A percentile compares a stretch with the other conserved stretches of the same genome.
phyloP scores from a whole-genome alignment of 2,113 vertebrate genomes.

The Nyctereutes procyonoides region DNA sequence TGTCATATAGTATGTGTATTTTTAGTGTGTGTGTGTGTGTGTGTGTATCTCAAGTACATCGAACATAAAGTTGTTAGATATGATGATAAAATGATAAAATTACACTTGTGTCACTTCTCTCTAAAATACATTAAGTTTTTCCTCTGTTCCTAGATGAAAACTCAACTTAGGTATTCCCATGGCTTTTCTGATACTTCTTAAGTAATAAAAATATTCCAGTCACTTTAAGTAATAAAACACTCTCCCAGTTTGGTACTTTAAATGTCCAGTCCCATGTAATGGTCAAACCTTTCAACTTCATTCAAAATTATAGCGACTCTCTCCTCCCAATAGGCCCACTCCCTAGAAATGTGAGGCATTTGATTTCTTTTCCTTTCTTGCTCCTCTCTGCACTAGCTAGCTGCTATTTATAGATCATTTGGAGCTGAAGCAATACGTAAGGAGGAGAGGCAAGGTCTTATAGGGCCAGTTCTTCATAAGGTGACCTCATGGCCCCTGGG shows the following conservation, averaged over 20 bases:
- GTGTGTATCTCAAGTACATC: not conserved
- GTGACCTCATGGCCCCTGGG: not conserved
- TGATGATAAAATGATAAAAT: not conserved
- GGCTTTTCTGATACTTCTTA: not conserved
- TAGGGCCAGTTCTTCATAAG: not conserved
- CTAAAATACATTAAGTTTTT: constrained; percentile 25
- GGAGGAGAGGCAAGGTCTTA: not conserved
- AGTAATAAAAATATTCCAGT: not conserved
- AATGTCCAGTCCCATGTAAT: not conserved
- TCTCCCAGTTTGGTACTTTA: not conserved
- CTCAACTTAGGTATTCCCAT: not conserved
- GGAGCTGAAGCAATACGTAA: not conserved
- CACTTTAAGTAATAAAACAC: not conserved
- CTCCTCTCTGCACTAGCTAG: not conserved
- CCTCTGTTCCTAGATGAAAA: not conserved
- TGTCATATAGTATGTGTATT: not conserved
- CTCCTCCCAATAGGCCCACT: not conserved
- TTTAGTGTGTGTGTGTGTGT: not conserved
- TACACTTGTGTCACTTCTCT: not conserved
- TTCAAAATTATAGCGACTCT: not conserved
- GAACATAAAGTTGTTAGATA: not conserved
- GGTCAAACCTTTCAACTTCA: not conserved
- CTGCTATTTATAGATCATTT: not conserved
- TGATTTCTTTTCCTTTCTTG: not conserved
- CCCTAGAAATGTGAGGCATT: not conserved